Conservation (phyloP, 2,888 invertebrate species). For the Zhengitettix transpicula region DNA sequence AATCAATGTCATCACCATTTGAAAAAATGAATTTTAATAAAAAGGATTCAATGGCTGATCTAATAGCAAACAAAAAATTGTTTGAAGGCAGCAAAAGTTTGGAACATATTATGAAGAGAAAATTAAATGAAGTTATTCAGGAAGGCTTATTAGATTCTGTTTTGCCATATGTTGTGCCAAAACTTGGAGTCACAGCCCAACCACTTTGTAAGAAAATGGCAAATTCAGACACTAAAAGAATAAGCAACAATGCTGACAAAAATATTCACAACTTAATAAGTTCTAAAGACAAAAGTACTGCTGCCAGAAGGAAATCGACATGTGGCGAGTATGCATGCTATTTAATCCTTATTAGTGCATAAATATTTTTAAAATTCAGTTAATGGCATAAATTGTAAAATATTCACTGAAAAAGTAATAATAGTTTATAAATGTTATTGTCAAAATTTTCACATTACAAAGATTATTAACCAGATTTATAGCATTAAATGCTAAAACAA, state of each 20-base stretch:
- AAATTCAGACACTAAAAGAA: conserved; percentile 2
- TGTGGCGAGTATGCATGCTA: neutral
- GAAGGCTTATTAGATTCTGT: conserved; percentile 73
- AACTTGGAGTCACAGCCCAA: conserved; percentile 17
- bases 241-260: neutral
- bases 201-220: conserved; percentile 1
- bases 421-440: too few relatives aligned
- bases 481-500: too few relatives aligned
- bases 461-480: too few relatives aligned
- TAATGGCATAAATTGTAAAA: too few relatives aligned
- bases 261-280: neutral
- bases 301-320: conserved; percentile 6
- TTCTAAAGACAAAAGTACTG: conserved; percentile 3
- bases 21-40: neutral
- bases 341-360: too few relatives aligned
- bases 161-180: conserved; percentile 54
- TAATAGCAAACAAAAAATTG: neutral
- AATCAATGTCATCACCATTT: neutral
- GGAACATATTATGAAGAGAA: conserved; percentile 21
- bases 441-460: too few relatives aligned
- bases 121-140: conserved; percentile 46
- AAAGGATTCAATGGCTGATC: neutral
- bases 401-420: too few relatives aligned
- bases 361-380: too few relatives aligned
- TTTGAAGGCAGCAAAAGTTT: neutral